Evolutionary conservation across 2,888 invertebrate genomes (phyloP).

Genomic region (Thera obeliscata): DNA sequence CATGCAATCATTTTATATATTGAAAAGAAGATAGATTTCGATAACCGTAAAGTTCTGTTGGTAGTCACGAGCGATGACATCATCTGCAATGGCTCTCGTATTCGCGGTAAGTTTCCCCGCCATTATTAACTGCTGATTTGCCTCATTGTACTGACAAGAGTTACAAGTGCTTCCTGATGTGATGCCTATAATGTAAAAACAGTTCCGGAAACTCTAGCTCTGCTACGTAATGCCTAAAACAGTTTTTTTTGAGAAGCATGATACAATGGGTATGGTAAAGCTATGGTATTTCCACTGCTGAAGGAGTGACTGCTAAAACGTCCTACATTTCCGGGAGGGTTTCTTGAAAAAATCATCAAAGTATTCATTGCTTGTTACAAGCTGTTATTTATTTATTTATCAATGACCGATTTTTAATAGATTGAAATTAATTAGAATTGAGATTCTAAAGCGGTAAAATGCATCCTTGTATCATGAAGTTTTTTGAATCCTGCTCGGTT

Average conservation of each 20-base stretch:
- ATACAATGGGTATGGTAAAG: not conserved
- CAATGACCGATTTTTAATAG: too few relatives aligned
- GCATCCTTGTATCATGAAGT: too few relatives aligned
- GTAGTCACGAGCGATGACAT: slow-evolving; percentile 40
- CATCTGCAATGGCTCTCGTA: slow-evolving; percentile 31
- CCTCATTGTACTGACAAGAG: slow-evolving; percentile 27
- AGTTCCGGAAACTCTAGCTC: slow-evolving; percentile 24
- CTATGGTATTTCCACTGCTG: not conserved
- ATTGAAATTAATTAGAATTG: too few relatives aligned
- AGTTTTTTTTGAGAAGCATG: slow-evolving; percentile 1
- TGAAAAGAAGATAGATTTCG: slow-evolving; percentile 7
- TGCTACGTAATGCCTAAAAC: slow-evolving; percentile 1
- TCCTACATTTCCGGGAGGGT: too few relatives aligned
- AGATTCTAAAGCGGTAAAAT: too few relatives aligned
- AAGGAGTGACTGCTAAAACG: not conserved
- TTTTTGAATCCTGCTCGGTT: too few relatives aligned
- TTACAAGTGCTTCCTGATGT: slow-evolving; percentile 35
- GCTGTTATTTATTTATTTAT: too few relatives aligned
- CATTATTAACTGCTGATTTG: slow-evolving; percentile 38
- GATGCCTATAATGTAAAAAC: slow-evolving; percentile 30
- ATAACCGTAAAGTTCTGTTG: slow-evolving; percentile 7
- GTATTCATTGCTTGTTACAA: too few relatives aligned
- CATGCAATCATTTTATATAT: too few relatives aligned
- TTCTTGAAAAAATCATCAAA: not conserved
- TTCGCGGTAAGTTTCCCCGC: slow-evolving; percentile 37